Conservation (phyloP, 2,113 vertebrate genomes). For the Cynocephalus volans region DNA sequence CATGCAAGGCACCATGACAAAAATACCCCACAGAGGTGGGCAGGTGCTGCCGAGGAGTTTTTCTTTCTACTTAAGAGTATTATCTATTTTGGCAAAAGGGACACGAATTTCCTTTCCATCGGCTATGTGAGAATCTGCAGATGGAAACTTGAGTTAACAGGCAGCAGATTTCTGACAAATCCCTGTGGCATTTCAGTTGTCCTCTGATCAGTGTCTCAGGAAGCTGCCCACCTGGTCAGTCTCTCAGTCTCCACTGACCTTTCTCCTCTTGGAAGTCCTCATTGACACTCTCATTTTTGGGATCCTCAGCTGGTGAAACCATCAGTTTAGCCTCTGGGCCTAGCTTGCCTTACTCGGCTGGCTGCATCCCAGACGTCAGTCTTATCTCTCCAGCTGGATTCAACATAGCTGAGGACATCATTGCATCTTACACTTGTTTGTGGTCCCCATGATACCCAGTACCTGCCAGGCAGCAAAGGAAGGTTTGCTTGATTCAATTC, state of each 20-base stretch:
- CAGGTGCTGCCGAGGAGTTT: not conserved
- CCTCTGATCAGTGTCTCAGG: not conserved
- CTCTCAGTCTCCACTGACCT: not conserved
- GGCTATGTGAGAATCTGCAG: not conserved
- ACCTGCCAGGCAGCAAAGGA: not conserved
- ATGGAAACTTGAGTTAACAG: not conserved
- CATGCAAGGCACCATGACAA: not conserved
- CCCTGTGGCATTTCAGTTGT: too few species aligned
- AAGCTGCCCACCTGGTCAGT: not conserved
- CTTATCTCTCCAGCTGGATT: not conserved
- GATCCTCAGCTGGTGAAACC: not conserved
- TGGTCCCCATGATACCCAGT: not conserved
- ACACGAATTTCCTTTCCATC: not conserved
- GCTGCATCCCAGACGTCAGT: not conserved
- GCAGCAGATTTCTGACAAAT: not conserved
- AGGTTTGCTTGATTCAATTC: not conserved
- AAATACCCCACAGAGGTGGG: not conserved
- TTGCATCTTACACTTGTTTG: not conserved
- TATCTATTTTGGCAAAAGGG: not conserved
- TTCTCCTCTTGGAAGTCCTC: constrained; percentile 49
- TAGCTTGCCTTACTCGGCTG: not conserved
- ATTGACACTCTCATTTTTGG: not conserved
- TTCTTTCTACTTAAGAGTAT: not conserved
- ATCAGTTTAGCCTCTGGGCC: not conserved
- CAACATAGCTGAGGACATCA: not conserved